A percentile compares a stretch with the other conserved stretches of the same genome.
Evolutionary conservation across 1,140 invertebrate species (phyloP).

Genomic region (Bilobella aurantiaca): DNA sequence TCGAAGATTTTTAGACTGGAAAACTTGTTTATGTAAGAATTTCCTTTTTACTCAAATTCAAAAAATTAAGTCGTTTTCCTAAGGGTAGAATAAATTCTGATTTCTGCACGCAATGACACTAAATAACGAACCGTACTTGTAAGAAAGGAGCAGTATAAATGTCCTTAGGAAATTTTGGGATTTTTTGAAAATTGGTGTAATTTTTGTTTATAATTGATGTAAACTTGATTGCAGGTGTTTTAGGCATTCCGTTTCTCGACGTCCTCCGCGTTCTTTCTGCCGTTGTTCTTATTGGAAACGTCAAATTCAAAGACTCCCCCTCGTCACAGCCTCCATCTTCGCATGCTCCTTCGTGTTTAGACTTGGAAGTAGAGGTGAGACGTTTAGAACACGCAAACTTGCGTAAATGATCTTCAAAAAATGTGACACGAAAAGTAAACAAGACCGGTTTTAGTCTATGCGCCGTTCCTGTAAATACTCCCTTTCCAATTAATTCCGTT

Average conservation of each 20-base stretch:
- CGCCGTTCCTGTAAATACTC: no score
- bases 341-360: slow-evolving; percentile 38
- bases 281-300: slow-evolving; percentile 79
- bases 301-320: slow-evolving; percentile 65
- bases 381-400: background rate
- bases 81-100: no score
- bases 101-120: no score
- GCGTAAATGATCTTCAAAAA: no score
- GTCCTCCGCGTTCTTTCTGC: slow-evolving; percentile 82
- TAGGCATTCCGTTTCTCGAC: slow-evolving; percentile 87
- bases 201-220: slow-evolving; percentile 11
- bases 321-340: slow-evolving; percentile 39
- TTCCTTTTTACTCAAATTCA: background rate
- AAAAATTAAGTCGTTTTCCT: no score
- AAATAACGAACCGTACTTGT: no score
- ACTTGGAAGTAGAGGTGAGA: slow-evolving; percentile 59
- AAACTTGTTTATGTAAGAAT: slow-evolving; percentile 61
- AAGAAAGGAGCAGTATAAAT: no score
- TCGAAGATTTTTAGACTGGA: slow-evolving; percentile 71
- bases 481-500: no score
- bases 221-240: slow-evolving; percentile 53
- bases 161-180: no score
- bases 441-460: no score
- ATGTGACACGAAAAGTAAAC: background rate
- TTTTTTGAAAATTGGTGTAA: no score